Conservation (phyloP, 2,888 invertebrate species). For the Therioaphis trifolii region DNA sequence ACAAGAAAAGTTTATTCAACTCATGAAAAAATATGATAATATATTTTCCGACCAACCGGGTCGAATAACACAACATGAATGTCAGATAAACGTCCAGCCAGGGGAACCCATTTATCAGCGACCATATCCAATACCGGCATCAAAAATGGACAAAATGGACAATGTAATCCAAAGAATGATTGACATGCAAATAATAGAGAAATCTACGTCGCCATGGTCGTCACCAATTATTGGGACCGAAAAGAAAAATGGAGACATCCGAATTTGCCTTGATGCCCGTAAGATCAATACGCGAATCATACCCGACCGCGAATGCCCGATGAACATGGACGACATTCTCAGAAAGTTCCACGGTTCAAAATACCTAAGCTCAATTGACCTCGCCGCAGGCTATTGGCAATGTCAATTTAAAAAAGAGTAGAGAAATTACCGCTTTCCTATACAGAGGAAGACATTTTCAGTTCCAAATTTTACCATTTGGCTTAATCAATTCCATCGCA, state of each 20-base stretch:
- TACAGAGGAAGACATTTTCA: constrained; percentile 9
- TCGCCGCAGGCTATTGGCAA: too few species aligned
- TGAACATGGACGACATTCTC: background rate
- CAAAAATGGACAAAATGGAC: background rate
- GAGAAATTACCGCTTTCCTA: background rate
- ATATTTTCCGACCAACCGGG: too few species aligned
- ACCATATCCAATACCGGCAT: constrained; percentile 30
- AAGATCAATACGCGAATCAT: constrained; percentile 17
- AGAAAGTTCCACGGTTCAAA: background rate
- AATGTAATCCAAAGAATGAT: constrained; percentile 12
- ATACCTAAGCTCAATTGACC: constrained; percentile 12
- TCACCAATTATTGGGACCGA: constrained; percentile 7
- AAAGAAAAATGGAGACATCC: constrained; percentile 17
- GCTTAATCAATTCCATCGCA: background rate
- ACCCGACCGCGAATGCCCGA: constrained; percentile 10
- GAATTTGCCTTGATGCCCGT: constrained; percentile 25
- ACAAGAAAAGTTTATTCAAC: too few species aligned
- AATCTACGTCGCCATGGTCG: constrained; percentile 12
- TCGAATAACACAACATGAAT: background rate
- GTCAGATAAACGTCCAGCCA: background rate
- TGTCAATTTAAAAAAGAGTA: background rate
- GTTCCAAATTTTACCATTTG: constrained; percentile 5
- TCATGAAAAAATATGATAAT: too few species aligned
- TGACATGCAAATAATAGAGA: constrained; percentile 3
- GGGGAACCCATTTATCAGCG: background rate